phyloP scores from a whole-genome alignment of 2,797 vertebrate genomes.

The Petrocephalus sullivani region DNA sequence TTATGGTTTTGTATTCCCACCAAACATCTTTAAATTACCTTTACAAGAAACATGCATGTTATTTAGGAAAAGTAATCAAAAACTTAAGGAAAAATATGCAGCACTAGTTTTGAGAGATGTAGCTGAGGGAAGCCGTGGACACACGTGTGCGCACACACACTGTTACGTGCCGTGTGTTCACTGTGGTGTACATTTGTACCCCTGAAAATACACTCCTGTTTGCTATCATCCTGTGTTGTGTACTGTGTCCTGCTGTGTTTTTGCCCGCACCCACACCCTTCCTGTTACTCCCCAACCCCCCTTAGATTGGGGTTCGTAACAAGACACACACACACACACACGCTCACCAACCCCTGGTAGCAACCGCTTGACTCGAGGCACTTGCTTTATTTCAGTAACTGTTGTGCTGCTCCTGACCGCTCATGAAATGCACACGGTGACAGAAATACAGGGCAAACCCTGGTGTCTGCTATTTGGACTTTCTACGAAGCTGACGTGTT shows the following conservation, averaged over 20 bases:
- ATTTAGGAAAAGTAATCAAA: neutral
- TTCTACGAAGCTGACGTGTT: neutral
- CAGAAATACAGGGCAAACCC: neutral
- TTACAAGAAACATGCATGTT: neutral
- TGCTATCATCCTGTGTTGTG: too few relatives aligned
- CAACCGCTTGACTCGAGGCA: neutral
- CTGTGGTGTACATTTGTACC: too few relatives aligned
- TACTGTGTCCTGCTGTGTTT: too few relatives aligned
- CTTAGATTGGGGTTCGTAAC: too few relatives aligned
- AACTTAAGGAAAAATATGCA: neutral
- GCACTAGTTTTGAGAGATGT: neutral
- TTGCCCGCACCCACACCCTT: too few relatives aligned
- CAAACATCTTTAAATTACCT: slow-evolving; percentile 10
- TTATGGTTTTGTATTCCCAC: neutral
- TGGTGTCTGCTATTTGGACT: neutral
- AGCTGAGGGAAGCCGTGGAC: neutral
- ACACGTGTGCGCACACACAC: neutral
- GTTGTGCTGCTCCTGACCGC: neutral
- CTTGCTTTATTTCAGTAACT: neutral
- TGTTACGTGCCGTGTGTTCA: too few relatives aligned
- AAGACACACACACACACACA: neutral
- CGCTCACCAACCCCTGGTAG: neutral
- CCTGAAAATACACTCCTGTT: too few relatives aligned
- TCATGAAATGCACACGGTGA: neutral
- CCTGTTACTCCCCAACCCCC: too few relatives aligned